These are phyloP conservation scores for Caenorhabditis plicata DNA, from an alignment of 2,888 invertebrate species.

Conservation along the genomic window DNA sequence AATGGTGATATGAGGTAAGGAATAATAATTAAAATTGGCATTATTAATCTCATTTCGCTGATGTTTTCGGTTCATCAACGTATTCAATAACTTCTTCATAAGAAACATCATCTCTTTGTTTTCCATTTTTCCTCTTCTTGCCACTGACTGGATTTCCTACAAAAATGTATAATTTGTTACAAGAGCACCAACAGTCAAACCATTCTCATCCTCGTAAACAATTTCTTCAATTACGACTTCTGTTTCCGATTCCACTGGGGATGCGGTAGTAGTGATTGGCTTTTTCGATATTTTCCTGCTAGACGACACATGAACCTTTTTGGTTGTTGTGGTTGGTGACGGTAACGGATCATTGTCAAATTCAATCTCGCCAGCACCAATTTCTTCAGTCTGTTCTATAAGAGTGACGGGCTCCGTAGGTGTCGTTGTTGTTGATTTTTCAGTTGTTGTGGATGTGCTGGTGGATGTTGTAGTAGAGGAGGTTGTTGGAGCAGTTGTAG, in stretches of 20 bases:
- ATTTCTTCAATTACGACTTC: constrained; percentile 24
- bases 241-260: not conserved
- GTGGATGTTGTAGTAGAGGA: constrained; percentile 1
- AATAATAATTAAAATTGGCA: no score
- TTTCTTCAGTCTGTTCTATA: no score
- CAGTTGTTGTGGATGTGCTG: not conserved
- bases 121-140: constrained; percentile 17
- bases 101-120: constrained; percentile 24
- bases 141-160: constrained; percentile 21
- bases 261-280: not conserved
- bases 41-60: constrained; percentile 6
- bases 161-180: no score
- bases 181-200: constrained; percentile 4
- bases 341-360: no score
- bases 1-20: no score
- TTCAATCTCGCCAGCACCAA: not conserved
- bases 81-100: constrained; percentile 36
- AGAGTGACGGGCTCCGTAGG: constrained; percentile 4
- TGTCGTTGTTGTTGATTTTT: constrained; percentile 6
- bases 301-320: no score
- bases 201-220: constrained; percentile 26
- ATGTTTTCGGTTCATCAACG: constrained; percentile 32
- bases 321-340: no score
- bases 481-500: not conserved
- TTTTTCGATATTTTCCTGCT: no score